Percentiles rank a stretch among this genome's conserved stretches.
These are phyloP conservation scores for Amazonetta brasiliensis DNA, from an alignment of 2,797 vertebrate species.

Conservation along the genomic window DNA sequence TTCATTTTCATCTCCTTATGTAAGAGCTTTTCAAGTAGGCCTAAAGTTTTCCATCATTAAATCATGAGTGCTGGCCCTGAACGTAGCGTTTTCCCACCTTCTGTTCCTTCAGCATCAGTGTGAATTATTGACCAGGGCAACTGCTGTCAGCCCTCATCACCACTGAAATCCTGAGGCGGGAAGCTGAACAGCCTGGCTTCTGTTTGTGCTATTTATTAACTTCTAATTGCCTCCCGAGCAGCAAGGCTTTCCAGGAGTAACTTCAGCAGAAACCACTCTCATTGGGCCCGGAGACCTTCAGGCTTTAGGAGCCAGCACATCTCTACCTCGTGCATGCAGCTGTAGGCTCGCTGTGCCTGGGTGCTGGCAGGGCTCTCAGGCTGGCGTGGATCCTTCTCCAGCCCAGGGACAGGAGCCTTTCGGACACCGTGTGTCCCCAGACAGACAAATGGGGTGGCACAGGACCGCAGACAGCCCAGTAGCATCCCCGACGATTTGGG, in stretches of 20 bases:
- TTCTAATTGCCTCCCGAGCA: background rate
- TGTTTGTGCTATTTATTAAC: background rate
- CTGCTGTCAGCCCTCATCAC: background rate
- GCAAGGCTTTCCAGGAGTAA: background rate
- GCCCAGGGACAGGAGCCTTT: background rate
- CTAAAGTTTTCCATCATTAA: conserved; percentile 46
- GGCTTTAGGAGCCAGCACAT: background rate
- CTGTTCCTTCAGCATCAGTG: background rate
- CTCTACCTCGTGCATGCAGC: rapidly evolving
- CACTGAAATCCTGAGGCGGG: background rate
- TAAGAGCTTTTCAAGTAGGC: background rate
- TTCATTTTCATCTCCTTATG: conserved; percentile 3
- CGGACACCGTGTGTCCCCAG: background rate
- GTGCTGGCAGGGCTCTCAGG: background rate
- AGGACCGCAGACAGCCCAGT: no score
- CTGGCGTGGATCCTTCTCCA: background rate
- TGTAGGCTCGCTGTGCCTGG: background rate
- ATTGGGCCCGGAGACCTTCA: background rate
- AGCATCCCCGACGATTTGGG: background rate
- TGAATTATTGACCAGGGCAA: conserved; percentile 8
- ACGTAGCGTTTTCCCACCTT: background rate
- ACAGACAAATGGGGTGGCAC: background rate
- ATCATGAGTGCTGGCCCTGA: background rate
- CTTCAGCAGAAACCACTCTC: background rate
- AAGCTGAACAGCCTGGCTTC: background rate